A percentile compares a stretch with the other conserved stretches of the same genome.
Evolutionary conservation across 2,888 invertebrate genomes (phyloP).

Genomic region (Nomada ruficornis): DNA sequence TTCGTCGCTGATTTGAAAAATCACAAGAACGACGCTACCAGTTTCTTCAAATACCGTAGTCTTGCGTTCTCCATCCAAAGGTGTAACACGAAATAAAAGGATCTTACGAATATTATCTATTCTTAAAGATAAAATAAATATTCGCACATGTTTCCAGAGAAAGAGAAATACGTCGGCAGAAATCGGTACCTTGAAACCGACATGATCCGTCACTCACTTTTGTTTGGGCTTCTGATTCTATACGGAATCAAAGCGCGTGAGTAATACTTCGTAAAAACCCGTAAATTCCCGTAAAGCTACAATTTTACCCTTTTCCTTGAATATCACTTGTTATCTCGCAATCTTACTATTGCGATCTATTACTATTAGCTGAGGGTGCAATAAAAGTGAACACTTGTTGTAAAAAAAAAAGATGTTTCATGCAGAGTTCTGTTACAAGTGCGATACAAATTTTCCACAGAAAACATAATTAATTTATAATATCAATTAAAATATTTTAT

Average conservation of each 20-base stretch:
- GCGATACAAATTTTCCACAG: too few relatives aligned
- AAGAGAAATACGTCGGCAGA: background rate
- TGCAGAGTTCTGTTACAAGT: too few relatives aligned
- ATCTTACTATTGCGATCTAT: too few relatives aligned
- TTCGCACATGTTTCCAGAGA: background rate
- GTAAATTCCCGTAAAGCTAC: background rate
- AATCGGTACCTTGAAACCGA: background rate
- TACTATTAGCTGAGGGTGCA: too few relatives aligned
- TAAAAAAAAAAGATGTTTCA: too few relatives aligned
- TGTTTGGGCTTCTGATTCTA: slow-evolving; percentile 26
- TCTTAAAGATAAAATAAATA: background rate
- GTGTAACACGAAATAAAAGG: background rate
- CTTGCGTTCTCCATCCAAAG: background rate
- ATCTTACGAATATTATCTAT: background rate
- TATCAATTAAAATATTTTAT: background rate
- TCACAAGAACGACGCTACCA: slow-evolving; percentile 13
- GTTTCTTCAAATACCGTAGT: background rate
- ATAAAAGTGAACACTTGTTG: too few relatives aligned
- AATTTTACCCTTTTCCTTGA: background rate
- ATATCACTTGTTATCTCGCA: too few relatives aligned
- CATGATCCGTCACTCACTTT: slow-evolving; percentile 25
- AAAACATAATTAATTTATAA: background rate
- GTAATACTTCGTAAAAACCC: slow-evolving; percentile 20
- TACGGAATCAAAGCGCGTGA: slow-evolving; percentile 43
- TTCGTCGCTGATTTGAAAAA: slow-evolving; percentile 37